These are phyloP conservation scores for Alexandromys fortis DNA, from an alignment of 2,113 vertebrate species.

Conservation along the genomic window DNA sequence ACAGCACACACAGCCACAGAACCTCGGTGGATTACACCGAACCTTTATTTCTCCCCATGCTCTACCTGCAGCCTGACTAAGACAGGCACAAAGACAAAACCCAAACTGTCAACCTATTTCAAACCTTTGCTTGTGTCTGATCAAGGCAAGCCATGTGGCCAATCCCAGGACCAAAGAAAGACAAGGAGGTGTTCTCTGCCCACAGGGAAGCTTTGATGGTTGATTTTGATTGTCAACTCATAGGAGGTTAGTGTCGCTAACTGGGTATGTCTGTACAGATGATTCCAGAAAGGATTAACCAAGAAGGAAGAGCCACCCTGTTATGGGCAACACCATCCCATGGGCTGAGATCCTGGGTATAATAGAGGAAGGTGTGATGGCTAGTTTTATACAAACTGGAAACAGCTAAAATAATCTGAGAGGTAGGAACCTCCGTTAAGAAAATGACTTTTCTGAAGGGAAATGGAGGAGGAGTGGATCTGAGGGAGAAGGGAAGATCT, in stretches of 20 bases:
- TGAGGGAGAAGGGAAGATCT: rapidly evolving
- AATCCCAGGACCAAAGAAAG: not conserved
- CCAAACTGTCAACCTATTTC: not conserved
- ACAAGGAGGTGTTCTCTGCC: not conserved
- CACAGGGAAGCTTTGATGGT: not conserved
- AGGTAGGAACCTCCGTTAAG: not conserved
- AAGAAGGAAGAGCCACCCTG: not conserved
- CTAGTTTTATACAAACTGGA: not conserved
- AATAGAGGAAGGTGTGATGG: not conserved
- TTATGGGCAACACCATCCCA: too few species aligned
- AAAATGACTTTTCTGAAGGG: not conserved
- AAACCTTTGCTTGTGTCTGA: not conserved
- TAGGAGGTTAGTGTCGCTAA: too few species aligned
- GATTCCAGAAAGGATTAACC: not conserved
- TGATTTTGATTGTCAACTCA: not conserved
- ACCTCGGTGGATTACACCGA: not conserved
- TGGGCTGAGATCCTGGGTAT: not conserved
- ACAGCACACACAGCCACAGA: not conserved
- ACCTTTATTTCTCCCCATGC: not conserved
- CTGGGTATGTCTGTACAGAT: not conserved
- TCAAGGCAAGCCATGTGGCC: not conserved
- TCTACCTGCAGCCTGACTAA: not conserved
- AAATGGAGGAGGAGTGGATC: not conserved
- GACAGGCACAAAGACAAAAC: not conserved
- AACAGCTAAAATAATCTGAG: not conserved